Percentiles rank a stretch among this genome's conserved stretches.
Conservation (phyloP, 2,888 invertebrate species). For the Phasia obesa region DNA sequence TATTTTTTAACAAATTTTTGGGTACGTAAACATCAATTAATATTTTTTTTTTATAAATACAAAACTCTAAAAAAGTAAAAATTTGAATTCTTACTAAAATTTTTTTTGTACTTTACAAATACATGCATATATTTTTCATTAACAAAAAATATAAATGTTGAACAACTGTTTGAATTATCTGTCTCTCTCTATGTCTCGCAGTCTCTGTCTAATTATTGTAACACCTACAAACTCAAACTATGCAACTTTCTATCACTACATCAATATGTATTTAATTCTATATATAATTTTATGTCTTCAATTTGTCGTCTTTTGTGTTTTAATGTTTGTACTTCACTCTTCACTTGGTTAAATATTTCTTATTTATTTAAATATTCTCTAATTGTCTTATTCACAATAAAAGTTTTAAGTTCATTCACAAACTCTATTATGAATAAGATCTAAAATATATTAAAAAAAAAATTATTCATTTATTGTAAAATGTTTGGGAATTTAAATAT, state of each 20-base stretch:
- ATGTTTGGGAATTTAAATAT: too few species aligned
- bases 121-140: neutral
- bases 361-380: neutral
- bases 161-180: too few species aligned
- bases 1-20: conserved; percentile 76
- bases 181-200: neutral
- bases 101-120: neutral
- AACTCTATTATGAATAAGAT: too few species aligned
- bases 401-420: too few species aligned
- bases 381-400: too few species aligned
- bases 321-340: conserved; percentile 8
- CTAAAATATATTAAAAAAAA: too few species aligned
- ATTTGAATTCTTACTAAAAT: conserved; percentile 6
- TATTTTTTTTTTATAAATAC: conserved; percentile 6
- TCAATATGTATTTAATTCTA: neutral
- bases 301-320: conserved; percentile 29
- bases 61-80: conserved; percentile 8
- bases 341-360: conserved; percentile 2
- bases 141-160: neutral
- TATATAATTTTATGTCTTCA: conserved; percentile 29
- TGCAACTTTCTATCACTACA: neutral
- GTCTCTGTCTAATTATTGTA: conserved; percentile 37
- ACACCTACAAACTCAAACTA: conserved; percentile 12
- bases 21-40: conserved; percentile 74
- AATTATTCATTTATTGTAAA: too few species aligned